Percentiles rank a stretch among this genome's conserved stretches.
phyloP scores from a whole-genome alignment of 2,888 invertebrate genomes.

The Eurytoma californica region DNA sequence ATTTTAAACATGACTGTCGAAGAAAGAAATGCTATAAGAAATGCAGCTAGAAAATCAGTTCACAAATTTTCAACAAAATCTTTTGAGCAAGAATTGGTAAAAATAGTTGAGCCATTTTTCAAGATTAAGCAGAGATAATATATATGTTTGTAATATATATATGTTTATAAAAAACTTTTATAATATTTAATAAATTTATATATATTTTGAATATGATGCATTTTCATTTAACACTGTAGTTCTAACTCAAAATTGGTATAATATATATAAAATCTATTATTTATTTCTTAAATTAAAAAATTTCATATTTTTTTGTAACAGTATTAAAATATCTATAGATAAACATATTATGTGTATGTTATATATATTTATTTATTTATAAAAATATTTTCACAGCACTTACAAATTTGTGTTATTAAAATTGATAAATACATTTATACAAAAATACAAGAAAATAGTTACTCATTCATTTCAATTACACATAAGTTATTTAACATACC shows the following conservation, averaged over 20 bases:
- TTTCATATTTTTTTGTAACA: neutral
- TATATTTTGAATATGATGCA: conserved; percentile 30
- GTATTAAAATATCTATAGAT: neutral
- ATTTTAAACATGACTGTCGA: conserved; percentile 81
- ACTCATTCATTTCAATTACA: too few relatives aligned
- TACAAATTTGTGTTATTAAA: neutral
- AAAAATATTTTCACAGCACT: neutral
- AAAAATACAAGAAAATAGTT: too few relatives aligned
- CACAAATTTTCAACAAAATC: conserved; percentile 89
- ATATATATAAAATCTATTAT: neutral
- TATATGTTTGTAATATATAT: neutral
- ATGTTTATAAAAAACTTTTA: conserved; percentile 31
- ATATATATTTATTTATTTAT: neutral
- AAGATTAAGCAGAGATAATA: conserved; percentile 59
- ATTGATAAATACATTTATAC: neutral
- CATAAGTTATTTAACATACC: too few relatives aligned
- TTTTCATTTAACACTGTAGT: neutral
- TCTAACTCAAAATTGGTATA: neutral
- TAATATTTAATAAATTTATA: conserved; percentile 46
- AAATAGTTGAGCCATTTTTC: conserved; percentile 84
- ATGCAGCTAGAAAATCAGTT: conserved; percentile 90
- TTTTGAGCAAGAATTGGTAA: conserved; percentile 87
- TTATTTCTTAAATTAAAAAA: conserved; percentile 3
- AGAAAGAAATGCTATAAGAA: conserved; percentile 80
- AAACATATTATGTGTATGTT: neutral